Base-by-base conservation (phyloP, 2,797 vertebrate species). In the Takifugu rubripes region DNA sequence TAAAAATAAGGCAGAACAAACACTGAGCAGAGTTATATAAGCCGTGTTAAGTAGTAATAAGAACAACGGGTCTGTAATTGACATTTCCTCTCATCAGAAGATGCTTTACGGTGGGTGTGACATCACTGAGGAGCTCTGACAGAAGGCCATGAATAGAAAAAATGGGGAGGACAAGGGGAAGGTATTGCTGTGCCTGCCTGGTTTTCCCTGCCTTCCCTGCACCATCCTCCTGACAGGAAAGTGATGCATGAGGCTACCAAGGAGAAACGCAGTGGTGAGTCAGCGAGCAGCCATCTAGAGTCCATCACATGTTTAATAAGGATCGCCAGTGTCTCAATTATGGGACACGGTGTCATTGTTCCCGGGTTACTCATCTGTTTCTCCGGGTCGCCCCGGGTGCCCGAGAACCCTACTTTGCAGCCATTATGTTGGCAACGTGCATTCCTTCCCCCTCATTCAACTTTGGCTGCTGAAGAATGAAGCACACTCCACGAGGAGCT, bases 231-330 rank as follows among this genome's bases (percentile, higher is more conserved):
- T 81, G 75, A 84, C 84, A 82, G 75, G 54, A 80, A 74, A 69
- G 69, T 88, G 83, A 86, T 84, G 84, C 80, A 82, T 67, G 64
- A 81, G 67, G 54, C 72, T 54, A 72, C 66, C 61, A 55, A 72
- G 69, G 61, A 77, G 64, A 83, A 76, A 82, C 68, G 72, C 64
- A 76, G 83, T n/a, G 72, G 80, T 90, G 86, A 87, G 82, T 90
- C 88, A 89, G 86, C 81, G 81, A 50, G 74, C 77, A 77, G 75
- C 72, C 79, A 76, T 79, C 65, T 60, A 70, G 36, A 70, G 74
- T 77, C 80, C 82, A 78, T 86, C 85, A 78, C 72, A 77, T 51
- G 72, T 85, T 78, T 81, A 79, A 83, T 75, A 76, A 80, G 72
- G 59, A 64, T 59, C 25, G 49, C 49, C 61, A 70, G 73, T 42